These are phyloP conservation scores for Ariopsis seemanni DNA, from an alignment of 2,113 vertebrate genomes.

Conservation along the genomic window DNA sequence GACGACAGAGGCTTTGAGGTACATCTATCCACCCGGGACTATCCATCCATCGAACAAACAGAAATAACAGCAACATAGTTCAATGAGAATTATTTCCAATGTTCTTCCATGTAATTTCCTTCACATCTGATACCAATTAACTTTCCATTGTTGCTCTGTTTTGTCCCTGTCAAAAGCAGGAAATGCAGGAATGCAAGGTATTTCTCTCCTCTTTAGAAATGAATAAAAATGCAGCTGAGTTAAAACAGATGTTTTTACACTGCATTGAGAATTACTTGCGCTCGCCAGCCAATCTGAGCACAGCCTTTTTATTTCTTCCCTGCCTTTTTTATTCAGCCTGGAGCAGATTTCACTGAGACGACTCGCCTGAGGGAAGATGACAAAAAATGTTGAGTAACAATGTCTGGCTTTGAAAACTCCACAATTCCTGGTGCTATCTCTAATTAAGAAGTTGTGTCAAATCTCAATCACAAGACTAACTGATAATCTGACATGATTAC, in stretches of 20 bases:
- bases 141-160: background rate
- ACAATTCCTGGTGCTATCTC: background rate
- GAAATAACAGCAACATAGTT: background rate
- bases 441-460: constrained; percentile 18
- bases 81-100: background rate
- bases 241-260: constrained; percentile 51
- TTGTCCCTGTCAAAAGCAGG: constrained; percentile 15
- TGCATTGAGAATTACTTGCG: constrained; percentile 22
- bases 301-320: constrained; percentile 24
- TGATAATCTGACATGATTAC: background rate
- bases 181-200: constrained; percentile 39
- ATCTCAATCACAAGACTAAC: background rate
- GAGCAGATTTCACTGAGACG: constrained; percentile 3
- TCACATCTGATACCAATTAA: constrained; percentile 24
- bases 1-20: background rate
- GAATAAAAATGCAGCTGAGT: constrained; percentile 36
- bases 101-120: background rate
- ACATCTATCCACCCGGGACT: background rate
- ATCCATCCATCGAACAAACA: background rate
- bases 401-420: constrained; percentile 28
- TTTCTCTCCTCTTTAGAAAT: constrained; percentile 32
- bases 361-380: constrained; percentile 16
- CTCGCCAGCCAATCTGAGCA: constrained; percentile 14
- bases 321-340: background rate
- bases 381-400: background rate